Base-by-base conservation (phyloP, 2,888 invertebrate genomes). In the Halictus quadricinctus region DNA sequence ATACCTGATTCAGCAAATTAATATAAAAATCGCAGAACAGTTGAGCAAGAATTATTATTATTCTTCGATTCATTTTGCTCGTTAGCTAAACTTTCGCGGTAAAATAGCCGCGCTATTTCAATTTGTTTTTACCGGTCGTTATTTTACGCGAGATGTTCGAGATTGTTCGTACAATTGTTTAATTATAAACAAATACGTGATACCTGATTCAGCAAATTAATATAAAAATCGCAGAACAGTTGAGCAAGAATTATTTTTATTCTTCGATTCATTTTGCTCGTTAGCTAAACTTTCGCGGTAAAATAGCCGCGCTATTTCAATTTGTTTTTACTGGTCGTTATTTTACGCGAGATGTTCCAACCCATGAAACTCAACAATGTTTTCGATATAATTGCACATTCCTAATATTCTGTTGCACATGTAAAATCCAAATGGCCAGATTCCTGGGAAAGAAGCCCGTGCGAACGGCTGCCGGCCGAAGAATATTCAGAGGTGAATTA, bases 401-500 rank as follows among this genome's bases (percentile, higher is more conserved):
- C n/a, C 5, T 58, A 58, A 58, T 58, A 41, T 69, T 41, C 21
- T 41, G 41, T 41, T n/a, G 70, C 43, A 25, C n/a, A 13, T 43
- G 43, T 13, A n/a, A 70, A 43, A 43, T n/a, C n/a, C 1, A 6
- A 70, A 54, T 70, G n/a, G 50, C 41, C 29, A 29, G n/a, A 70
- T 54, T n/a, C 66, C 72, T 48, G 18, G 15, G 43, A 64, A 29
- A 64, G 36, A 4, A 21, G 2, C 58, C 41, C 21, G 18, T 13
- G 54, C 18, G 72, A 79, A 79, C 60, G 48, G 41, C 60, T 15
- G 12, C 50, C 43, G 41, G 15, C 29, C 60, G 43, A n/a, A 29
- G n/a, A n/a, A 15, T 58, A 73, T 69, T 58, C 66, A 73, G 73
- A 66, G 43, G 43, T 21, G 58, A 58, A 74, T 83, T 77, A 58